Evolutionary conservation across 2,797 vertebrate genomes (phyloP).

Genomic region (Decapterus maruadsi): DNA sequence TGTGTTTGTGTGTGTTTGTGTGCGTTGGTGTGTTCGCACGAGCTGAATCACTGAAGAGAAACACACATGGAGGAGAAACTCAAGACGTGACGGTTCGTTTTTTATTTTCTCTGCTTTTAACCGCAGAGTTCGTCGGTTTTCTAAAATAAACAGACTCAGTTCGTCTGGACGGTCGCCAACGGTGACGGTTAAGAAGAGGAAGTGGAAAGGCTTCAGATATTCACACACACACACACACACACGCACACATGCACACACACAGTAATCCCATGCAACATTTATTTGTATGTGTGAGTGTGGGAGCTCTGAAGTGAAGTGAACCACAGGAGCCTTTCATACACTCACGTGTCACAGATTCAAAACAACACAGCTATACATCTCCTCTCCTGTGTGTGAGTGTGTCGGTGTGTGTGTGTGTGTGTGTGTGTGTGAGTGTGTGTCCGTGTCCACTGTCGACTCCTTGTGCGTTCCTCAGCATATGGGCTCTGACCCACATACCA

Average conservation of each 20-base stretch:
- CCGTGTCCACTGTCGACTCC: conserved; percentile 19
- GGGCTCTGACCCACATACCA: conserved; percentile 76
- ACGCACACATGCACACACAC: background rate
- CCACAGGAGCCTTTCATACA: conserved; percentile 13
- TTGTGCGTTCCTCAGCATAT: conserved; percentile 44
- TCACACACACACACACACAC: background rate
- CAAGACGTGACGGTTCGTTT: conserved; percentile 12
- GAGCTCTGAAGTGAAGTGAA: background rate
- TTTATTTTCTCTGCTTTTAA: background rate
- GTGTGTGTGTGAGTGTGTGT: conserved; percentile 5
- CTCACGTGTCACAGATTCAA: conserved; percentile 14
- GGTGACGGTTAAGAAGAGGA: conserved; percentile 33
- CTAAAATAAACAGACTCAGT: conserved; percentile 47
- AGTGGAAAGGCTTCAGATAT: conserved; percentile 30
- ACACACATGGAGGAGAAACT: conserved; percentile 37
- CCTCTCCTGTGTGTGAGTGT: conserved; percentile 4
- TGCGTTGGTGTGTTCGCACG: conserved; percentile 49
- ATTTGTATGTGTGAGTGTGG: background rate
- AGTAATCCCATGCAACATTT: background rate
- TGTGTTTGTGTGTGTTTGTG: conserved; percentile 43
- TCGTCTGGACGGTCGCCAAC: conserved; percentile 47
- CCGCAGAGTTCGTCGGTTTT: conserved; percentile 21
- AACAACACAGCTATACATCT: conserved; percentile 18
- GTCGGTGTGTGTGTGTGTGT: conserved; percentile 9
- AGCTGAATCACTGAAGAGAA: conserved; percentile 43